Percentiles rank a stretch among this genome's conserved stretches.
Evolutionary conservation across 2,113 vertebrate genomes (phyloP).

Genomic region (Cairina moschata): DNA sequence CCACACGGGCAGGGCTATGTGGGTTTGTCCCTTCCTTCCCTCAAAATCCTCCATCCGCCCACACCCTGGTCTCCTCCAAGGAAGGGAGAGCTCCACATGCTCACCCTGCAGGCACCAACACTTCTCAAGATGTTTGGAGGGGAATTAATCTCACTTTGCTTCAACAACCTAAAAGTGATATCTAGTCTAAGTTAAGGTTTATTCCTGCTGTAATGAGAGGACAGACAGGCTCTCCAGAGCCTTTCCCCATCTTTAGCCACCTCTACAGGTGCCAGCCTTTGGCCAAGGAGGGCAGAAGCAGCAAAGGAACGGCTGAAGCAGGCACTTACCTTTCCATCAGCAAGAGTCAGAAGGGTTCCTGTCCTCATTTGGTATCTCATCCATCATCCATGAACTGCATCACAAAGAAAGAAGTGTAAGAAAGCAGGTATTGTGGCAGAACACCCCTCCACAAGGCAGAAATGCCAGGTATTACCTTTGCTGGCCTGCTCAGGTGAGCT

Average conservation of each 20-base stretch:
- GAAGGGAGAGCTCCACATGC: neutral
- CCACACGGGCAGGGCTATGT: neutral
- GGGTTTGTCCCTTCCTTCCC: neutral
- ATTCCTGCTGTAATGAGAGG: neutral
- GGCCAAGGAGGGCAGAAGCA: neutral
- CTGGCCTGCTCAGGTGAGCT: neutral
- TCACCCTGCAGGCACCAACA: neutral
- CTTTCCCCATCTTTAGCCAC: neutral
- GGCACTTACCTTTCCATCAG: fast-evolving
- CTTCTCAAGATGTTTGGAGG: neutral
- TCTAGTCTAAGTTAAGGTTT: neutral
- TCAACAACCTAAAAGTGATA: neutral
- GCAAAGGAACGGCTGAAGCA: neutral
- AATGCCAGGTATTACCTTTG: fast-evolving
- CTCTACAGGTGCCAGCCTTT: neutral
- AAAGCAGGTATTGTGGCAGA: neutral
- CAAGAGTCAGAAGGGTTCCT: neutral
- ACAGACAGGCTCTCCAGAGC: neutral
- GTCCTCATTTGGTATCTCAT: neutral
- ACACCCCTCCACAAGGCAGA: neutral
- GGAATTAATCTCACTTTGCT: neutral
- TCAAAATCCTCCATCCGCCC: neutral
- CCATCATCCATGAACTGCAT: neutral
- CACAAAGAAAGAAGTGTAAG: neutral
- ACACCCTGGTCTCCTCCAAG: neutral